Percentiles rank a stretch among this genome's conserved stretches.
Evolutionary conservation across 2,797 vertebrate species (phyloP).

Genomic region (Protosalanx chinensis): DNA sequence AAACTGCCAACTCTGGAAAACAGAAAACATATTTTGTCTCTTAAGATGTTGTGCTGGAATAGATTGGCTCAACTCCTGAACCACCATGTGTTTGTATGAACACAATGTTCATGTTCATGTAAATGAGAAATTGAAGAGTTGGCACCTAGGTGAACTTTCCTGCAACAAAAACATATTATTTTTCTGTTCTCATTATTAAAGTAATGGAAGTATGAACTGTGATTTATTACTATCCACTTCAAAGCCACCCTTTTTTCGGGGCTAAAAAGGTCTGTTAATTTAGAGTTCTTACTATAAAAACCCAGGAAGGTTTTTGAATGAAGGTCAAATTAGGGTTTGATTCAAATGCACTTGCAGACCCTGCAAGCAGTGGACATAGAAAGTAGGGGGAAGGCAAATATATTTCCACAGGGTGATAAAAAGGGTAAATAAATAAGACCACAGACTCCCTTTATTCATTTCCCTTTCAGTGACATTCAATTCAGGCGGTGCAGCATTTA

Average conservation of each 20-base stretch:
- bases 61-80: constrained; percentile 3
- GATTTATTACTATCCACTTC: constrained; percentile 41
- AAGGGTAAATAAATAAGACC: constrained; percentile 66
- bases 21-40: not conserved
- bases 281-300: constrained; percentile 40
- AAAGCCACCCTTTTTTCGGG: constrained; percentile 39
- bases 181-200: constrained; percentile 15
- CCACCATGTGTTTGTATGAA: not conserved
- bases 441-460: constrained; percentile 62
- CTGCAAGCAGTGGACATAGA: constrained; percentile 46
- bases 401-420: constrained; percentile 47
- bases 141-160: not conserved
- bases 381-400: constrained; percentile 56
- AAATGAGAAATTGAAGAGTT: not conserved
- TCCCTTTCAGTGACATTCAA: constrained; percentile 61
- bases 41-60: constrained; percentile 6
- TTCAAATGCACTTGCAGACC: constrained; percentile 59
- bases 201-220: constrained; percentile 23
- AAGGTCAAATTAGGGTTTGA: constrained; percentile 64
- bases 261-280: constrained; percentile 33
- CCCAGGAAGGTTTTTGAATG: constrained; percentile 45
- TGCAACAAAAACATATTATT: not conserved
- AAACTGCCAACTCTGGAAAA: too few relatives aligned
- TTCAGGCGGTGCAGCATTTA: constrained; percentile 58
- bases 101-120: not conserved